Base-by-base conservation (phyloP, 2,797 vertebrate genomes). In the Spea hammondii region DNA sequence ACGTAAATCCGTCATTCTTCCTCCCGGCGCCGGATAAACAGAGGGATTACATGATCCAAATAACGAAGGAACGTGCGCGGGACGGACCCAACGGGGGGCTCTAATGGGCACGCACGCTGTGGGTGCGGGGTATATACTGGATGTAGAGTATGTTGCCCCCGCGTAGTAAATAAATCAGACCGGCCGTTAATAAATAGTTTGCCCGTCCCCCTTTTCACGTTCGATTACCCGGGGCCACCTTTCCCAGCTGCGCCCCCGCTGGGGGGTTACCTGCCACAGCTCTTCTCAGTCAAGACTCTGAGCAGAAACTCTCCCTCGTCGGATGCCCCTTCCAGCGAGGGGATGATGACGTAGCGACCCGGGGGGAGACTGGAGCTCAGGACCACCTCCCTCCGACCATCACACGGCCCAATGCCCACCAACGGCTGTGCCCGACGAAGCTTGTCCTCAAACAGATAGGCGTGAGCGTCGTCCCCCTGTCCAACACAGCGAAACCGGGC, bases 261-360 rank as follows among this genome's bases (percentile, higher is more conserved):
- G 44, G 17, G 59, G 49, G 17, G 11, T 66, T 74, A 82, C 79
- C 79, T 82, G 55, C 55, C 46, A 55, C n/a, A 44, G 50, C 55
- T 68, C 62, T 83, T 81, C 55, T 83, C 82, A 8, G 70, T 73
- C 45, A 82, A 17, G 55, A 82, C 17, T 55, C 79, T 14, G 17
- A 82, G 86, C 17, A 94, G 89, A 50, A 94, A 94, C 4, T 84
- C 78, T 9, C 90, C 92, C 75, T 86, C 84, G 83, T 89, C 86
- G n/a, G 89, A 88, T 76, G 78, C 57, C 57, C 85, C 62, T 0
- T 45, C 3, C 1, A 89, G 88, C 2, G 89, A 88, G 0, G 93
- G 87, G 80, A 94, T 82, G 79, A 94, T 90, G 86, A 93, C 64
- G 80, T 94, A 94, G 6, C n/a, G 51, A 0, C 92, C 92, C 0